Percentiles rank a stretch among this genome's conserved stretches.
Conservation (phyloP, 2,888 invertebrate genomes). For the Spatulosminthurus flaviceps region DNA sequence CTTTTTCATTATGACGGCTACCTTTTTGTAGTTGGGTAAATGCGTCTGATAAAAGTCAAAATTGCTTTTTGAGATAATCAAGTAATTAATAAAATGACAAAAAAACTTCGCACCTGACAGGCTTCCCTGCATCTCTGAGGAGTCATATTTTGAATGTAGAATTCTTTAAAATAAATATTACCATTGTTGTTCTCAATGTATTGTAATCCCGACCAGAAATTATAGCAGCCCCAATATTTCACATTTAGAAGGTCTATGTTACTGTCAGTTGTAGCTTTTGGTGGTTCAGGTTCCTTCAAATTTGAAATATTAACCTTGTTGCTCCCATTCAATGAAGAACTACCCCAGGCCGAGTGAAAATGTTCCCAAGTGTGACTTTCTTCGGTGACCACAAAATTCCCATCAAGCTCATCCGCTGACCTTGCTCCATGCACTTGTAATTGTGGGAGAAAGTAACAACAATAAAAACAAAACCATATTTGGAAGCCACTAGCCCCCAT, state of each 20-base stretch:
- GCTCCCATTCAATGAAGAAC: not conserved
- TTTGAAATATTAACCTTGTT: no score
- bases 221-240: conserved; percentile 37
- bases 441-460: not conserved
- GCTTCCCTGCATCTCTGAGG: not conserved
- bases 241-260: not conserved
- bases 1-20: no score
- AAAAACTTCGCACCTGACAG: not conserved
- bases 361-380: conserved; percentile 26
- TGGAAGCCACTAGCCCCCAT: no score
- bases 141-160: not conserved
- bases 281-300: no score
- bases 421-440: conserved; percentile 1
- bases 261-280: no score
- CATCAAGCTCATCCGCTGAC: conserved; percentile 34
- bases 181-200: no score
- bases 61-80: no score
- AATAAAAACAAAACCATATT: no score
- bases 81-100: no score
- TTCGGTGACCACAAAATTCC: conserved; percentile 38
- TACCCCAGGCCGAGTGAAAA: not conserved
- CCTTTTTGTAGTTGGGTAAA: no score
- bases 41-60: no score
- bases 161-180: no score
- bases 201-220: not conserved